Evolutionary conservation across 2,797 vertebrate genomes (phyloP).

Genomic region (Sebastes taczanowskii): DNA sequence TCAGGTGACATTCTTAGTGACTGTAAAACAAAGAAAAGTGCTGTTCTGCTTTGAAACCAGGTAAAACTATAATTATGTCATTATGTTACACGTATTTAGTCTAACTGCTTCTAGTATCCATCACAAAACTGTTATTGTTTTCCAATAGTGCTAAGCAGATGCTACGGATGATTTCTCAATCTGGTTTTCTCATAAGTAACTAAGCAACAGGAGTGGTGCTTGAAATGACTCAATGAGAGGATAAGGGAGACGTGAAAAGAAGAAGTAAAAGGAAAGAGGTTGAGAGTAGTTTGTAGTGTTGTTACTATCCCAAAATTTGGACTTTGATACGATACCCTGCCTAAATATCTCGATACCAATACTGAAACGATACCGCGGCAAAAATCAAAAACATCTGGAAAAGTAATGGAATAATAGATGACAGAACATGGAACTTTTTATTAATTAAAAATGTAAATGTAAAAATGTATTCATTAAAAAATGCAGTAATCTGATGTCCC

Average conservation of each 20-base stretch:
- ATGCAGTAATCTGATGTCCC: background rate
- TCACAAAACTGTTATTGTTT: background rate
- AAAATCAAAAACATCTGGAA: background rate
- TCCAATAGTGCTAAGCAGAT: background rate
- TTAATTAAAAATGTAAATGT: background rate
- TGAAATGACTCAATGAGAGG: background rate
- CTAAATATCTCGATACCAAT: background rate
- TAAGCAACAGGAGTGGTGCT: slow-evolving; percentile 2
- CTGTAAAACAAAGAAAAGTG: background rate
- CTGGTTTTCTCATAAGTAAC: background rate
- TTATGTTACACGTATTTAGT: background rate
- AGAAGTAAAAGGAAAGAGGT: background rate
- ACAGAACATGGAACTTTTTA: background rate
- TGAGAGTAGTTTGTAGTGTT: background rate
- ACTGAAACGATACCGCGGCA: background rate
- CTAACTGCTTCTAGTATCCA: background rate
- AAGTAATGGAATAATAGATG: background rate
- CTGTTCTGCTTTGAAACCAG: background rate
- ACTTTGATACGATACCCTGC: background rate
- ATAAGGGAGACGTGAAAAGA: background rate
- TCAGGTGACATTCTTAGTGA: background rate
- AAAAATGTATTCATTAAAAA: background rate
- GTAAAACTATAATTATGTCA: background rate
- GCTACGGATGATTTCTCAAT: background rate
- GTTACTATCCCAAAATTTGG: background rate